A percentile compares a stretch with the other conserved stretches of the same genome.
Evolutionary conservation across 1,140 invertebrate genomes (phyloP).

Genomic region (Sycophila sp.): DNA sequence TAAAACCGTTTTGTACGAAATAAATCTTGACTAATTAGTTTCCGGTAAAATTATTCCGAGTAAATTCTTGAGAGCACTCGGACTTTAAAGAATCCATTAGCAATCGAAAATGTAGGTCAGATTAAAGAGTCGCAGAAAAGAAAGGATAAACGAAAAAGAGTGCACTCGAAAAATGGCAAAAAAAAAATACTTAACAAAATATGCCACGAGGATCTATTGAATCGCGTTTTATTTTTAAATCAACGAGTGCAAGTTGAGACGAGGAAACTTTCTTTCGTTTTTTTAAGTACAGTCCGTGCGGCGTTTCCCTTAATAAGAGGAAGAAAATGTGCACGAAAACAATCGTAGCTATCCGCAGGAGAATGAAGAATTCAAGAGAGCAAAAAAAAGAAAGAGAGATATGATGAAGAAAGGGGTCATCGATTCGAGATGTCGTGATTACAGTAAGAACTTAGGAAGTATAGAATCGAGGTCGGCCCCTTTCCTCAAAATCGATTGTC

Average conservation of each 20-base stretch:
- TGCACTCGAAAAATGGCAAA: not conserved
- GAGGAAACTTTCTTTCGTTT: too few relatives aligned
- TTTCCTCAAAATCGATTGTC: conserved; percentile 19
- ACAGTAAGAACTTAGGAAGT: conserved; percentile 6
- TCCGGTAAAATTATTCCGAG: not conserved
- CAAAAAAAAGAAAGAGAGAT: not conserved
- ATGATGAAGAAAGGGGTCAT: conserved; percentile 17
- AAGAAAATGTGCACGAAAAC: not conserved
- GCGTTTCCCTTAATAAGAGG: too few relatives aligned
- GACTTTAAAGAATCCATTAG: not conserved
- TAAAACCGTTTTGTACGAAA: too few relatives aligned
- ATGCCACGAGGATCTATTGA: not conserved
- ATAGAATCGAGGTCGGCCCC: conserved; percentile 4
- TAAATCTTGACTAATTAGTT: too few relatives aligned
- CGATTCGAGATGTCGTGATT: conserved; percentile 20
- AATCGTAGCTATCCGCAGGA: not conserved
- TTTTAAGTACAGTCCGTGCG: not conserved
- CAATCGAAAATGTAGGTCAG: not conserved
- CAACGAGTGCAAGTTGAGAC: too few relatives aligned
- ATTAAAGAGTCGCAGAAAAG: not conserved
- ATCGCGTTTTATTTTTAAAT: too few relatives aligned
- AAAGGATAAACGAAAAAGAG: not conserved
- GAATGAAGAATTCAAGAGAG: conserved; percentile 7
- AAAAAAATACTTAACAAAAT: not conserved
- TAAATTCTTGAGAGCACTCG: not conserved